Percentiles rank a stretch among this genome's conserved stretches.
Evolutionary conservation across 35 echinoderm and acorn worm genomes (phyloP).

Genomic region (Anneissia japonica): DNA sequence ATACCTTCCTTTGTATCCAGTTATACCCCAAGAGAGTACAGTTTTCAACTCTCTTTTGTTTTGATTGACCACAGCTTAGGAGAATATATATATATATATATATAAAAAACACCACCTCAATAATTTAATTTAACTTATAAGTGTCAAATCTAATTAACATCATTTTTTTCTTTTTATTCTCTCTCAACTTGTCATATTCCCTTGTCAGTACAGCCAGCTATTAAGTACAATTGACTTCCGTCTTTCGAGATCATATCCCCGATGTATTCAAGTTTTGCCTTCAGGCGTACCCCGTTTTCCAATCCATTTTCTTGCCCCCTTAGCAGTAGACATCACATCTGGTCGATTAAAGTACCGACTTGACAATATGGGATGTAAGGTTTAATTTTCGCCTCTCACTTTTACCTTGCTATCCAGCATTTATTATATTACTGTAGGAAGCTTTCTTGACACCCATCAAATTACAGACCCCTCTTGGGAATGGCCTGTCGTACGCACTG

Average conservation of each 20-base stretch:
- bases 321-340: neutral
- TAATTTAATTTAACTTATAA: neutral
- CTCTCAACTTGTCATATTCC: neutral
- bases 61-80: neutral
- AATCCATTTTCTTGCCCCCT: neutral
- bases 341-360: neutral
- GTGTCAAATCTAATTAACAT: neutral
- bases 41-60: neutral
- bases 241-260: neutral
- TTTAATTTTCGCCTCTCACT: neutral
- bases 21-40: neutral
- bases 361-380: neutral
- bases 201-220: neutral
- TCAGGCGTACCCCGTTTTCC: neutral
- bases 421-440: neutral
- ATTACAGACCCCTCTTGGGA: neutral
- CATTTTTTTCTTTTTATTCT: neutral
- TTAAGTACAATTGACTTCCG: neutral
- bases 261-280: neutral
- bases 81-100: too few species aligned
- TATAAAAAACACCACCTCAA: neutral
- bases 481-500: neutral
- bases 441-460: neutral
- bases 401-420: neutral
- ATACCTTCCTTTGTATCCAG: too few species aligned